Conservation (phyloP, 2,113 vertebrate species). For the Hippopotamus amphibius region DNA sequence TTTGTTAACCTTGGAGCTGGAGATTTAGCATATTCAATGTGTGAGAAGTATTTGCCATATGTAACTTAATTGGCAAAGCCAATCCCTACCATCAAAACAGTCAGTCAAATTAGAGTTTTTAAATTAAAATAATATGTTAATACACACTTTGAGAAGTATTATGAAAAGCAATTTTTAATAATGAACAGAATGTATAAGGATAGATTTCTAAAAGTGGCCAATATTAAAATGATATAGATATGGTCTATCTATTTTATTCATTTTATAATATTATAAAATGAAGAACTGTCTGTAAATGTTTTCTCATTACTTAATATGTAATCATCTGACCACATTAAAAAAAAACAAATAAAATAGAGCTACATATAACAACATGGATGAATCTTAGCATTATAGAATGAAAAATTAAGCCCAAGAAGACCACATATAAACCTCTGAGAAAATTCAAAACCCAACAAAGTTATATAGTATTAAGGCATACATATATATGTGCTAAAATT, state of each 20-base stretch:
- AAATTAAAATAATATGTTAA: conserved; percentile 6
- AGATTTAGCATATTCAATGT: neutral
- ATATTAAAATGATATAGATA: neutral
- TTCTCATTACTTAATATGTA: neutral
- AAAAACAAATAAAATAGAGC: neutral
- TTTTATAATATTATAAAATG: neutral
- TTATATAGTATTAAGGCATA: neutral
- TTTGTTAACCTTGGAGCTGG: neutral
- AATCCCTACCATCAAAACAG: neutral
- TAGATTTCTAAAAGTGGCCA: neutral
- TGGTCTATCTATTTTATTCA: neutral
- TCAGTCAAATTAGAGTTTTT: neutral
- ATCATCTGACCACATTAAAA: neutral
- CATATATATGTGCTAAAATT: neutral
- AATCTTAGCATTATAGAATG: neutral
- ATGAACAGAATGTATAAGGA: neutral
- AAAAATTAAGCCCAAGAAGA: conserved; percentile 6
- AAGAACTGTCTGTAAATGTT: neutral
- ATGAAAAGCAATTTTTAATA: neutral
- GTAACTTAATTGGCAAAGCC: neutral
- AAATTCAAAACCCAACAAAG: neutral
- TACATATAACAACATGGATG: neutral
- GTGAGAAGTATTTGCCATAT: neutral
- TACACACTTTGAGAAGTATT: neutral
- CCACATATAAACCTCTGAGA: neutral